These are phyloP conservation scores for Scaptomyza hsui DNA, from an alignment of 1,140 invertebrate genomes.

Conservation along the genomic window DNA sequence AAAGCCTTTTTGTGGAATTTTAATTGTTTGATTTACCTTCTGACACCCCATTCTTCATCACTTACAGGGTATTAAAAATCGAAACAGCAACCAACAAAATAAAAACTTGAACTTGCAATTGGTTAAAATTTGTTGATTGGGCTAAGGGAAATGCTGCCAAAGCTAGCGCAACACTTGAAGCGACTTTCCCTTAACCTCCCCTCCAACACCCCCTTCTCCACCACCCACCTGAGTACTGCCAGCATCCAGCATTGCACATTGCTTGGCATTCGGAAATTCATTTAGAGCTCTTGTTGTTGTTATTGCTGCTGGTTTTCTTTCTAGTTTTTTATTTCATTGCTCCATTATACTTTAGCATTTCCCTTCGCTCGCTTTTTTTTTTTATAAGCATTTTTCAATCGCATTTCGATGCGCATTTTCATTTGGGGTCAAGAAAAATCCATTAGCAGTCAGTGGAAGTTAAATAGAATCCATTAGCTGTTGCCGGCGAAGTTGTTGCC, in stretches of 20 bases:
- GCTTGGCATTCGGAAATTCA: conserved; percentile 74
- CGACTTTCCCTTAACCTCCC: neutral
- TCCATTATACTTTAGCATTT: conserved; percentile 49
- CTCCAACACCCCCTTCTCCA: neutral
- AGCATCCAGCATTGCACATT: conserved; percentile 55
- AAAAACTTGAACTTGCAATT: conserved; percentile 27
- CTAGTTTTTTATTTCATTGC: conserved; percentile 33
- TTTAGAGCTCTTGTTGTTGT: conserved; percentile 60
- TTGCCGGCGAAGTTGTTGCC: conserved; percentile 53
- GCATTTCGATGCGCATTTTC: conserved; percentile 82
- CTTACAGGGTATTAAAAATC: conserved; percentile 2
- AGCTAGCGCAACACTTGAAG: neutral
- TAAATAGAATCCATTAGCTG: conserved; percentile 84
- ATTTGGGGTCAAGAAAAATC: conserved; percentile 84
- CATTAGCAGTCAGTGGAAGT: conserved; percentile 83
- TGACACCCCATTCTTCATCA: neutral
- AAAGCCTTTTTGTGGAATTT: too few relatives aligned
- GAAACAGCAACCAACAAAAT: conserved; percentile 16
- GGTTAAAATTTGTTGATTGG: conserved; percentile 41
- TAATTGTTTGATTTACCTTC: neutral
- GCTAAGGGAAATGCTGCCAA: neutral
- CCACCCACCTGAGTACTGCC: neutral
- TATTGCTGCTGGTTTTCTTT: conserved; percentile 24
- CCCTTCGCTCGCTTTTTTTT: conserved; percentile 69
- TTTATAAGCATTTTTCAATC: conserved; percentile 80